Evolutionary conservation across 2,888 invertebrate species (phyloP).

Genomic region (Tetranychus truncatus): DNA sequence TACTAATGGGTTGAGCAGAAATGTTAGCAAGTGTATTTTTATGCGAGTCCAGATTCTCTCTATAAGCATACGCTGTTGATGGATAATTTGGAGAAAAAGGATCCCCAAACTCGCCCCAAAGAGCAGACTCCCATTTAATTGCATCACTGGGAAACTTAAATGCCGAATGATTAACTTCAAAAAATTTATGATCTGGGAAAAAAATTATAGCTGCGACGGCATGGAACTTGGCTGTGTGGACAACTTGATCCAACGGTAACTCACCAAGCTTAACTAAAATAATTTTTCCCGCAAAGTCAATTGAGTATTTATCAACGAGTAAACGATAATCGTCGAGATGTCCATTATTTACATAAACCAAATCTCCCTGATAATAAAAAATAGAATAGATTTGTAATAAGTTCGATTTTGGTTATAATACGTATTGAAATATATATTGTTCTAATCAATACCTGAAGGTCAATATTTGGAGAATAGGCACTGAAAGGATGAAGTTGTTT

Average conservation of each 20-base stretch:
- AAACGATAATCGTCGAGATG: conserved; percentile 33
- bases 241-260: conserved; percentile 12
- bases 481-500: conserved; percentile 28
- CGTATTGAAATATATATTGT: background rate
- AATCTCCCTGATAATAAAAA: conserved; percentile 26
- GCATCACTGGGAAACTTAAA: conserved; percentile 31
- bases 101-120: conserved; percentile 31
- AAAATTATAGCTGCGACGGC: background rate
- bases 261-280: conserved; percentile 35
- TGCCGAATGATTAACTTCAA: background rate
- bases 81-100: conserved; percentile 31
- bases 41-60: background rate
- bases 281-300: conserved; percentile 34
- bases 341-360: conserved; percentile 36
- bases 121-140: conserved; percentile 32
- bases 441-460: conserved; percentile 19
- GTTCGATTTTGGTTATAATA: background rate
- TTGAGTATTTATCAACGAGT: conserved; percentile 29
- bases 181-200: background rate
- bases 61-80: conserved; percentile 13
- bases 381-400: background rate
- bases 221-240: background rate
- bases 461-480: conserved; percentile 28
- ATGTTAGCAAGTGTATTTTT: conserved; percentile 17
- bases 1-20: conserved; percentile 28